phyloP scores from a whole-genome alignment of 1,140 invertebrate genomes.

The Bombus breviceps region DNA sequence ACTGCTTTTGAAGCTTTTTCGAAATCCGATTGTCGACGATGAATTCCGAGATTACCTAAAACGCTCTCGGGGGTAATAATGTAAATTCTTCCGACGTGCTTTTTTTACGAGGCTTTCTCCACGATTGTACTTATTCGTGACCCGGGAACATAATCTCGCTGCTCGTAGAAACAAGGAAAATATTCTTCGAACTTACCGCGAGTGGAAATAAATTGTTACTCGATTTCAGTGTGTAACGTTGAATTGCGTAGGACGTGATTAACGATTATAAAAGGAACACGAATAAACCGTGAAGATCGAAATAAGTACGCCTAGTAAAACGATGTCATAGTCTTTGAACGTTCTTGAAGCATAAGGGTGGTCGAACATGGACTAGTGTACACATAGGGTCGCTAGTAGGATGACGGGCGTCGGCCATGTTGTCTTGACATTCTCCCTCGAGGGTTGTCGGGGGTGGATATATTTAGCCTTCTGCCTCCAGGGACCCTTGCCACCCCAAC shows the following conservation, averaged over 20 bases:
- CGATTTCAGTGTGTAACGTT: not conserved
- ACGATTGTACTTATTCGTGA: slow-evolving; percentile 60
- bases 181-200: not conserved
- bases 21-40: slow-evolving; percentile 64
- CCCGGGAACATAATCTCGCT: slow-evolving; percentile 55
- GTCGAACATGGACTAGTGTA: slow-evolving; percentile 78
- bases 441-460: slow-evolving; percentile 82
- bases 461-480: slow-evolving; percentile 83
- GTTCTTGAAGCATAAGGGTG: slow-evolving; percentile 72
- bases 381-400: slow-evolving; percentile 77
- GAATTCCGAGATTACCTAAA: slow-evolving; percentile 63
- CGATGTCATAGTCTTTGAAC: slow-evolving; percentile 71
- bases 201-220: not conserved
- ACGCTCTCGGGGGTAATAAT: slow-evolving; percentile 59
- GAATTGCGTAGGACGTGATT: slow-evolving; percentile 21
- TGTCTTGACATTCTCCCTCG: slow-evolving; percentile 83
- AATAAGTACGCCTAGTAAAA: not conserved
- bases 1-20: slow-evolving; percentile 21
- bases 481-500: slow-evolving; percentile 77
- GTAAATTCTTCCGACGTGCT: slow-evolving; percentile 60
- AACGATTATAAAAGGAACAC: not conserved
- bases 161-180: slow-evolving; percentile 28
- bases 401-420: slow-evolving; percentile 83
- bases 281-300: not conserved
- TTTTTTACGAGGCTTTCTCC: slow-evolving; percentile 61